Evolutionary conservation across 2,113 vertebrate genomes (phyloP), one percentile per base, ranked within the genome.

Genomic region (Semicossyphus pulcher): DNA sequence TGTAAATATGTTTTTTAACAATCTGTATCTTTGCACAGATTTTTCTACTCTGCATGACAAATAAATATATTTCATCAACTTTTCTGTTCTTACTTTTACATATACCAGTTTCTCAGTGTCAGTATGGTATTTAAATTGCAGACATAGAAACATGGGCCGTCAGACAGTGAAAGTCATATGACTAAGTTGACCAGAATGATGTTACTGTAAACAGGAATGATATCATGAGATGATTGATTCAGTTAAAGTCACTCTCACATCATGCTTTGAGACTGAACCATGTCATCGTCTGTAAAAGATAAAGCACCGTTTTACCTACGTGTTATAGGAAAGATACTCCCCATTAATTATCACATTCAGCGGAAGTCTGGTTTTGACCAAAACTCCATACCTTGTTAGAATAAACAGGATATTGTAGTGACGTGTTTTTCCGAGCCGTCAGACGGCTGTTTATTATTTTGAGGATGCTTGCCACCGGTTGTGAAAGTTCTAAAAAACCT

Each of bases 331-430:
- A 86, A 87, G 18, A 70, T 49, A 39, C 59, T 76, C 76, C 79
- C 74, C 77, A 85, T 88, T 83, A 76, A 67, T 70, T 65, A 10
- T 56, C 20, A 67, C 53, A 39, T 3, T 28, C 59, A 42, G 68
- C 71, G 74, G 53, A 78, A 74, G 66, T 80, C 64, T 59, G 53
- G 14, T 85, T 90, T 81, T 54, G 65, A 69, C 76, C 69, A 68
- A 85, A 85, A 80, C 61, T 64, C 16, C 9, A 20, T 72, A 82
- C 70, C 72, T 64, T 51, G 15, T 59, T 62, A 62, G 78, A 87
- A 88, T 85, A 90, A 92, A 93, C 91, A 90, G 91, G 92, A 93
- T 93, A 92, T 61, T 72, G 87, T 52, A 73, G 79, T 90, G 85
- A 91, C 86, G 90, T 72, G 41, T 82, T 89, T 92, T 94, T 94